Evolutionary conservation across 2,888 invertebrate genomes (phyloP), one percentile per base, ranked within the genome.

Genomic region (Stictocephala bisonia): DNA sequence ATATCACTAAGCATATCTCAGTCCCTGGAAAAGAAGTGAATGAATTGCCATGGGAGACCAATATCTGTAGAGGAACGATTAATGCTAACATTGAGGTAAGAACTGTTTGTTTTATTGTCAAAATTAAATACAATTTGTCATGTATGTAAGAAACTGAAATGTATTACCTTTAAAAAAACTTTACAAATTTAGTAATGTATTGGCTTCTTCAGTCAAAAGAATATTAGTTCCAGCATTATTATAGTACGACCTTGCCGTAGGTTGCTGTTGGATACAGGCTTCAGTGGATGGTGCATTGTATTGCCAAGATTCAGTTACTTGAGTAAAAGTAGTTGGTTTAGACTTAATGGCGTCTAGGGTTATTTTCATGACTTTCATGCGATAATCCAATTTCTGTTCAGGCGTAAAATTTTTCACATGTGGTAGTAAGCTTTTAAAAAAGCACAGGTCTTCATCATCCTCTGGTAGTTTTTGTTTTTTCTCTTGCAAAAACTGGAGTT

Each of bases 351-450:
- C 44, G 44, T 44, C 44, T 44, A 15, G 44, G 44, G 44, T 44
- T 44, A 44, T 44, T 44, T 44, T 44, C 44, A 44, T 44, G 18
- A 44, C 44, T 44, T 44, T 13, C 44, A 44, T 44, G 44, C 44
- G 44, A 18, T 44, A 44, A 44, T 44, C 44, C 44, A 44, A 44
- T 44, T 44, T 44, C 44, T 44, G 44, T 44, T 44, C 44, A 44
- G 44, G 44, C 44, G 44, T 44, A 15, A 44, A 44, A 44, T 44
- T 13, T 44, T 44, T 44, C 44, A 44, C 44, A 31, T 64, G 35
- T 22, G 27, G 27, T 31, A 64, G 35, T 35, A 64, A 64, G 35
- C 64, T 64, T 64, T 64, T 64, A 64, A 64, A 64, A 64, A 64
- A 64, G 31, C 31, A 20, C 27, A 64, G 13, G 31, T 64, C 64